These are phyloP conservation scores for Scylla paramamosain DNA, from an alignment of 1,140 invertebrate genomes.

Conservation along the genomic window DNA sequence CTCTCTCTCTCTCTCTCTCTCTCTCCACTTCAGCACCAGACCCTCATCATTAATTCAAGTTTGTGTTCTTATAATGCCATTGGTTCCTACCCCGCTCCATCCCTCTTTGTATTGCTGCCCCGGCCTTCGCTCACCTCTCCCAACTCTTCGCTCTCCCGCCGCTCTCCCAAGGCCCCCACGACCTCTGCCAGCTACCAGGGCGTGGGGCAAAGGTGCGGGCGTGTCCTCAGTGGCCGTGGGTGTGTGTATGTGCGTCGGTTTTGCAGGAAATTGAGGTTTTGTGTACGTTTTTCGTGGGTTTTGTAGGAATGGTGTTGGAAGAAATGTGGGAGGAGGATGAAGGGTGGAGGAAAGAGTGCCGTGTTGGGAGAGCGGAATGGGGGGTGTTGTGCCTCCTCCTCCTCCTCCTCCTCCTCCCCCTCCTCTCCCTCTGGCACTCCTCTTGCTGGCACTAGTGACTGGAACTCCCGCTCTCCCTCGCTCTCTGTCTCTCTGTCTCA, in stretches of 20 bases:
- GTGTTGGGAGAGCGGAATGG: neutral
- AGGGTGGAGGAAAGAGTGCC: neutral
- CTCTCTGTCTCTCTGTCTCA: neutral
- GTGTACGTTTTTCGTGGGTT: neutral
- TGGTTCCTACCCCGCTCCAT: conserved; percentile 32
- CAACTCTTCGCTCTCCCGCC: neutral
- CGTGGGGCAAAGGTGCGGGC: neutral
- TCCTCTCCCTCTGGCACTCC: neutral
- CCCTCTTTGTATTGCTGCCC: conserved; percentile 52
- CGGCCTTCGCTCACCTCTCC: conserved; percentile 8
- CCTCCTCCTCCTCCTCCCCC: neutral
- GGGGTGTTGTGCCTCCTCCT: neutral
- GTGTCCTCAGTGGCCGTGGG: neutral
- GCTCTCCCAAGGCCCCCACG: neutral
- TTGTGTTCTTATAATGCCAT: conserved; percentile 44
- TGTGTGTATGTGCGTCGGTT: neutral
- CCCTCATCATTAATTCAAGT: conserved; percentile 54
- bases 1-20: neutral
- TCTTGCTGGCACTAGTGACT: neutral
- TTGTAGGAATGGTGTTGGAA: neutral
- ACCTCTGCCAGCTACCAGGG: neutral
- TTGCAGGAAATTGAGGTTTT: neutral
- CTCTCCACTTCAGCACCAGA: too few relatives aligned
- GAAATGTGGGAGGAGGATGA: conserved; percentile 1
- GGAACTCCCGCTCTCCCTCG: neutral